Evolutionary conservation across 2,888 invertebrate species (phyloP).

Genomic region (Lasioglossum lativentre): DNA sequence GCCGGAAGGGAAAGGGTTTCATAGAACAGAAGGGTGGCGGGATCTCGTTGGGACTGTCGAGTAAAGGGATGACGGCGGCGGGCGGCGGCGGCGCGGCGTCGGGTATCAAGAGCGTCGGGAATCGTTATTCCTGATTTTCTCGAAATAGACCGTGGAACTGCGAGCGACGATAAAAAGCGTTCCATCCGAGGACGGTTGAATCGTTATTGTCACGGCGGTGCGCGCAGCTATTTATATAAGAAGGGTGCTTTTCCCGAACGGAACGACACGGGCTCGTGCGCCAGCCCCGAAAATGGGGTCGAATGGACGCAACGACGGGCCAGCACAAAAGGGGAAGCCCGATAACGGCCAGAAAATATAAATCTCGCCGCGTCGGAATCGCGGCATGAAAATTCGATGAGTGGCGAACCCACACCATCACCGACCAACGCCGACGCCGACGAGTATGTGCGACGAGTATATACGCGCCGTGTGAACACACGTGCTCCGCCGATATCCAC

Average conservation of each 20-base stretch:
- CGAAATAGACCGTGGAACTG: conserved; percentile 53
- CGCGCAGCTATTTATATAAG: conserved; percentile 66
- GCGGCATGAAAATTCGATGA: conserved; percentile 74
- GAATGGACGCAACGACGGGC: conserved; percentile 55
- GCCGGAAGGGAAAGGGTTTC: conserved; percentile 47
- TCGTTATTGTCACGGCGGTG: conserved; percentile 64
- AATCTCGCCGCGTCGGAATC: conserved; percentile 72
- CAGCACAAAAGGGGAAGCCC: conserved; percentile 56
- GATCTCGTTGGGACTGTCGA: neutral
- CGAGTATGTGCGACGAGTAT: neutral
- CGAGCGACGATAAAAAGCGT: conserved; percentile 60
- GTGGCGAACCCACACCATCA: conserved; percentile 21
- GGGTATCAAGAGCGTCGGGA: conserved; percentile 35
- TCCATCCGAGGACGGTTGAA: conserved; percentile 63
- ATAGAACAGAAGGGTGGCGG: conserved; percentile 29
- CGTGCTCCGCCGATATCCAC: neutral
- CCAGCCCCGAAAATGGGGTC: conserved; percentile 58
- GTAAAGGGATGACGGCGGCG: conserved; percentile 23
- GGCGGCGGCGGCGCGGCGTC: conserved; percentile 41
- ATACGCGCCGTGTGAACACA: conserved; percentile 7
- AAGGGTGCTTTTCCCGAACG: conserved; percentile 47
- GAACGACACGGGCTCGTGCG: conserved; percentile 29
- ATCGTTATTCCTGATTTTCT: conserved; percentile 67
- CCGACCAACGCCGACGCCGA: neutral
- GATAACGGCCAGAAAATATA: conserved; percentile 73